Evolutionary conservation across 2,797 vertebrate species (phyloP), one percentile per base, ranked within the genome.

Genomic region (Pseudochromis fuscus): DNA sequence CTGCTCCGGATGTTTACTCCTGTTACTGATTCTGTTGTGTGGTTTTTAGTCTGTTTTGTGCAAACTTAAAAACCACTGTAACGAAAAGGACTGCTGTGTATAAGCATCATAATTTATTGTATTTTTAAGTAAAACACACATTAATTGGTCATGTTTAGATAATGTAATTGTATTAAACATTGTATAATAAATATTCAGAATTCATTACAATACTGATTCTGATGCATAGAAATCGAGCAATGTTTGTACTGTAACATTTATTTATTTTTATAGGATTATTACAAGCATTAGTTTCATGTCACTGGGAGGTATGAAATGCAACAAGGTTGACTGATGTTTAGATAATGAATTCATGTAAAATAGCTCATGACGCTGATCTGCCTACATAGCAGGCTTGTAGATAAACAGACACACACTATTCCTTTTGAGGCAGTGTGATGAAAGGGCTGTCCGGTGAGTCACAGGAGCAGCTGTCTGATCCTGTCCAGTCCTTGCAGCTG

Each of bases 381-480:
- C 23, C 31, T 35, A 56, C 79, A 72, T 28, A 66, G 48, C 65
- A 51, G 12, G 33, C 67, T 46, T 67, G 35, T 15, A 60, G 49
- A 80, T 44, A 68, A 76, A 79, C 67, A 72, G 25, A 81, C 56
- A 64, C 68, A 73, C 71, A 64, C 66, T 49, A 48, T 72, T 81
- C 90, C 87, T 85, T 90, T 59, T 81, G 77, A 72, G 86, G 86
- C 79, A 87, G 75, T n/a, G 83, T 81, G 92, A 90, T 90, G 87
- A 91, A 78, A 89, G 83, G 83, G 67, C 55, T 74, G 72, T 59
- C 30, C 40, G 45, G 79, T 91, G 88, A 91, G 84, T 89, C 91
- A 90, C 71, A 65, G 68, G 60, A 83, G 86, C 93, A 92, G 92
- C 91, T 94, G 93, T 83, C 85, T 67, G 51, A 73, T 71, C 75